Evolutionary conservation across 2,888 invertebrate species (phyloP), one percentile per base, ranked within the genome.

Genomic region (Nemotelus pantherinus): DNA sequence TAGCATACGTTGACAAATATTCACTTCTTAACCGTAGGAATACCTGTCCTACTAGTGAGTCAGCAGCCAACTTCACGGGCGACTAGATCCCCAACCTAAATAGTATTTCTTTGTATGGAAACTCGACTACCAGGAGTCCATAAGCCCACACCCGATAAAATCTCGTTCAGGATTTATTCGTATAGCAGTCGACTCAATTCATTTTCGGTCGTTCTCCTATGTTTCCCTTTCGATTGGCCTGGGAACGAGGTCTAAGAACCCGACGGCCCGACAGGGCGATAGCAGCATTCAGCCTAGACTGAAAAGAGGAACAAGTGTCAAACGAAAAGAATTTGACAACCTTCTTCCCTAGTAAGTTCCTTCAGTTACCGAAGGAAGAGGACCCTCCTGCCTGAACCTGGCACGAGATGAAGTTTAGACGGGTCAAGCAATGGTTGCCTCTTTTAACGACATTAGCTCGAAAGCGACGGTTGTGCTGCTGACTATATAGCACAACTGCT

Each of bases 61-160:
- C 25, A 25, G 60, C 41, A 39, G 10, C 50, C 67, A 39, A 47
- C 55, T 39, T 53, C 70, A 10, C 58, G 25, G 10, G 7, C 43
- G 39, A 43, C 9, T 43, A 43, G 9, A 25, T 43, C 70, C 70
- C 55, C 55, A 70, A 55, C 55, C 43, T 25, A 50, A 43, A 55
- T 47, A 1, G 25, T 63, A 43, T 39, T 10, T 41, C 65, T 43
- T 55, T 70, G 25, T 39, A 43, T n/a, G 45, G 47, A 45, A 65
- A 65, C n/a, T 65, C 47, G 9, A 3, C 39, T 70, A 70, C 3
- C 70, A 48, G 70, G 70, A 5, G 53, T 41, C 5, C 70, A 70
- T 53, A 43, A 53, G 9, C n/a, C 44, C 41, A 6, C 2, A 44
- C 7, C 25, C 53, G 50, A 50, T 6, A 53, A 25, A 58, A 58